Evolutionary conservation across 2,113 vertebrate genomes (phyloP).

Genomic region (Pungitius pungitius): DNA sequence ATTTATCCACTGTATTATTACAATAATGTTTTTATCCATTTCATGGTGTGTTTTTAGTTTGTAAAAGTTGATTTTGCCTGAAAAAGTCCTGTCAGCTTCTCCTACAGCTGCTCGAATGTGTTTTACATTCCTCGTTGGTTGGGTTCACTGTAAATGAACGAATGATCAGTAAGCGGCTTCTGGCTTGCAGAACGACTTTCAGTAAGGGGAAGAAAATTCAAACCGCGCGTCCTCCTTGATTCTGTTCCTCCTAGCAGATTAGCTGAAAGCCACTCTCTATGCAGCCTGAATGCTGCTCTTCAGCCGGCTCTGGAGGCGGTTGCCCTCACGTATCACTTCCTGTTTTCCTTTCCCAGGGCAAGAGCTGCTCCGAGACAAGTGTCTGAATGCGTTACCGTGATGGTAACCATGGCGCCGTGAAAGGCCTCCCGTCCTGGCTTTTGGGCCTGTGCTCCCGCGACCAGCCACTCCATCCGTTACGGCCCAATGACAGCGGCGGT

Average conservation of each 20-base stretch:
- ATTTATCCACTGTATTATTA: neutral
- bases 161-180: neutral
- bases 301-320: constrained; percentile 50
- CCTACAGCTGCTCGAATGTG: neutral
- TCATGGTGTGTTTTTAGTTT: neutral
- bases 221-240: neutral
- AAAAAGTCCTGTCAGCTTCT: neutral
- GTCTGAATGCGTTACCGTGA: constrained; percentile 75
- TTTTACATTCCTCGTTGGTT: neutral
- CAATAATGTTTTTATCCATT: neutral
- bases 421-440: constrained; percentile 60
- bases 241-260: neutral
- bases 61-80: neutral
- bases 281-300: constrained; percentile 49
- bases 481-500: constrained; percentile 53
- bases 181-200: neutral
- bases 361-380: constrained; percentile 64
- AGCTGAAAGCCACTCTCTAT: constrained; percentile 18
- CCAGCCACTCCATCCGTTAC: constrained; percentile 63
- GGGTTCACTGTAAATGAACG: neutral
- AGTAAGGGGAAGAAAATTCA: neutral
- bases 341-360: constrained; percentile 80
- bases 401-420: constrained; percentile 77
- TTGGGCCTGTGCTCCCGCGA: constrained; percentile 57
- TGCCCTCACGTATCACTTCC: constrained; percentile 71